Conservation (phyloP, 2,113 vertebrate species). For the Hippocampus barbouri region DNA sequence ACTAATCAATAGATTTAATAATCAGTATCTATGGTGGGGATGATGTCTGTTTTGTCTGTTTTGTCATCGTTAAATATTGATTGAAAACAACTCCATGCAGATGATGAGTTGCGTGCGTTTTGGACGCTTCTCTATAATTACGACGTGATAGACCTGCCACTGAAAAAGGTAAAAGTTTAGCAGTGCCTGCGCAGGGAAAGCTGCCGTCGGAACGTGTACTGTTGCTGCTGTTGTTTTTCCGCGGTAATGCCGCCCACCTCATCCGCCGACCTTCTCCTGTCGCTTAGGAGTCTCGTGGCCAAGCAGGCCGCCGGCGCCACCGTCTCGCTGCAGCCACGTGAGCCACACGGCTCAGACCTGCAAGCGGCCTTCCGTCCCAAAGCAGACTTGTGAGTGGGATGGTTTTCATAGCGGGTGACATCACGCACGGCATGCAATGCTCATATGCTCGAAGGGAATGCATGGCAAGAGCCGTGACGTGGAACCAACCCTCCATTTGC, state of each 20-base stretch:
- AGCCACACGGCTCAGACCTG: slow-evolving; percentile 37
- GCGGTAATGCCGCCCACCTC: slow-evolving; percentile 20
- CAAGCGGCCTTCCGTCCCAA: slow-evolving; percentile 43
- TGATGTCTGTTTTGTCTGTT: no score
- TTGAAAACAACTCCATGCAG: no score
- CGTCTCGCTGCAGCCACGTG: slow-evolving; percentile 48
- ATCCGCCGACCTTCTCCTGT: slow-evolving; percentile 59
- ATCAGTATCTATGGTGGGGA: no score
- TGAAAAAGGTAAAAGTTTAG: slow-evolving; percentile 42
- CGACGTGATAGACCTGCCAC: not conserved
- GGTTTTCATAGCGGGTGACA: slow-evolving; percentile 21
- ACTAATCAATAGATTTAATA: no score
- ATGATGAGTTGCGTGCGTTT: no score
- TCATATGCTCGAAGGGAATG: slow-evolving; percentile 28
- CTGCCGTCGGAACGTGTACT: slow-evolving; percentile 33
- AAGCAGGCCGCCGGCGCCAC: slow-evolving; percentile 30
- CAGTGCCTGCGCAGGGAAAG: slow-evolving; percentile 65
- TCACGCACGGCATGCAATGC: slow-evolving; percentile 20
- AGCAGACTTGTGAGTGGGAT: slow-evolving; percentile 15
- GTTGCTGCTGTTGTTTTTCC: slow-evolving; percentile 33
- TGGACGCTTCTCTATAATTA: no score
- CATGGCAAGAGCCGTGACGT: no score
- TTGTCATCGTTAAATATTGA: no score
- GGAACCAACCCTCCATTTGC: no score
- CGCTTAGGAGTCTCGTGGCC: slow-evolving; percentile 31